Percentiles rank a stretch among this genome's conserved stretches.
phyloP scores from a whole-genome alignment of 2,888 invertebrate genomes.

The Mermis nigrescens region DNA sequence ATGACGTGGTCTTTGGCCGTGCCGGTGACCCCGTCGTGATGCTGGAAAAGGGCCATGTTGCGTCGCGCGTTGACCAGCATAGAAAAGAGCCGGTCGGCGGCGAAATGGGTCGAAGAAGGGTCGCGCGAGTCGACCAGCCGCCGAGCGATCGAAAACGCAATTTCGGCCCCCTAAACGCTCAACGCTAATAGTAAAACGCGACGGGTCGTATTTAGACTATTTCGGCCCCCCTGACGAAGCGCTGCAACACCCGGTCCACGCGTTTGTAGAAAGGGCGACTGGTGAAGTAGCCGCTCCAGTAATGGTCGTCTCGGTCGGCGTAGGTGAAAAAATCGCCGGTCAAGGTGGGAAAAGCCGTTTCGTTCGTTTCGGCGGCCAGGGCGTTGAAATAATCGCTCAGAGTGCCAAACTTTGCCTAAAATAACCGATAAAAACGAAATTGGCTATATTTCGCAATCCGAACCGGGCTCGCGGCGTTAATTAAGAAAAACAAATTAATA shows the following conservation, averaged over 20 bases:
- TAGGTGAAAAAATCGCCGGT: conserved; percentile 92
- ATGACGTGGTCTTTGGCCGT: conserved; percentile 78
- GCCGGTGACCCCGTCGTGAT: conserved; percentile 91
- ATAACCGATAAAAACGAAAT: no score
- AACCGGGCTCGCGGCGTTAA: no score
- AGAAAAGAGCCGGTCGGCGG: conserved; percentile 33
- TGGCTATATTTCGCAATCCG: no score
- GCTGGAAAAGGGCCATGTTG: conserved; percentile 69
- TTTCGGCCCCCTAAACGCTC: conserved; percentile 33
- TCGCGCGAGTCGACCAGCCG: conserved; percentile 13
- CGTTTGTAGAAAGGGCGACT: conserved; percentile 81
- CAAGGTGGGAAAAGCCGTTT: conserved; percentile 49
- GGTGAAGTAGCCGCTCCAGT: conserved; percentile 90
- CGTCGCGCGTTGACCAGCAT: conserved; percentile 48
- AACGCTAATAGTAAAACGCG: background rate
- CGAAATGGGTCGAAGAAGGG: conserved; percentile 2
- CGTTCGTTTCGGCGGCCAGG: conserved; percentile 38
- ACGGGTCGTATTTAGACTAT: conserved; percentile 12
- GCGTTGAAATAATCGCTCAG: conserved; percentile 71
- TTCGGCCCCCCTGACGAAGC: conserved; percentile 23
- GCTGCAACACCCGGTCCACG: conserved; percentile 61
- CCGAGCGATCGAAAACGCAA: conserved; percentile 36
- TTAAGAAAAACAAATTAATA: no score
- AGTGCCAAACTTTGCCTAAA: conserved; percentile 65
- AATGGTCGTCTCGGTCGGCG: conserved; percentile 75